Base-by-base conservation (phyloP, 2,888 invertebrate genomes). In the Elmis aenea region DNA sequence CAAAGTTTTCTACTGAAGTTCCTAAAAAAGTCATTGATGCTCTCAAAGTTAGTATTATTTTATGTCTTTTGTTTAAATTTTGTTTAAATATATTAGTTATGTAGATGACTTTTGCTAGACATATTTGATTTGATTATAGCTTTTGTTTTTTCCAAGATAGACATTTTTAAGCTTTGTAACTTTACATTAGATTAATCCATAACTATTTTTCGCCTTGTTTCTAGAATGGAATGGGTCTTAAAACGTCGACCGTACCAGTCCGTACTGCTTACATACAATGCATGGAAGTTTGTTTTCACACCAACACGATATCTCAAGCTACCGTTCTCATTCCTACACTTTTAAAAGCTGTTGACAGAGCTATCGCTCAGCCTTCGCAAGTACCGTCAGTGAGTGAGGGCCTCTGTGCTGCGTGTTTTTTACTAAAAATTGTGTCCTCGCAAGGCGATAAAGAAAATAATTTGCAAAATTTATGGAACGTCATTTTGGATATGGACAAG, bases 191-290 rank as follows among this genome's bases (percentile, higher is more conserved):
- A 18, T 5, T 18, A 18, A 18, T 18, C 10, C 1, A 11, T 27
- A n/a, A 5, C 24, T 43, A 36, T 23, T 26, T 30, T 35, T n/a
- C n/a, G n/a, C n/a, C n/a, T n/a, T n/a, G n/a, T 30, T 69, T 69
- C 5, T 67, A 84, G 80, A 87, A 83, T 65, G 87, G 85, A 20
- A 66, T 83, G 46, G 69, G 73, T 0, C 73, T 83, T 6, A 93
- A 93, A 68, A 83, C 81, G 33, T 81, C 85, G 6, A 85, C 86
- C 8, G 79, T 84, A 33, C 64, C 76, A 5, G 87, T 93, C 3
- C 79, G 88, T 40, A 81, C 82, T 29, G 78, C 84, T 26, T 92
- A 91, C 66, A 76, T 87, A 41, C 81, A 81, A 58, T 80, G 89
- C 65, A 73, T 91, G 64, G 70, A 82, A 24, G 71, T 76, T 8